These are phyloP conservation scores for Pungitius pungitius DNA, from an alignment of 2,113 vertebrate genomes.

Conservation along the genomic window DNA sequence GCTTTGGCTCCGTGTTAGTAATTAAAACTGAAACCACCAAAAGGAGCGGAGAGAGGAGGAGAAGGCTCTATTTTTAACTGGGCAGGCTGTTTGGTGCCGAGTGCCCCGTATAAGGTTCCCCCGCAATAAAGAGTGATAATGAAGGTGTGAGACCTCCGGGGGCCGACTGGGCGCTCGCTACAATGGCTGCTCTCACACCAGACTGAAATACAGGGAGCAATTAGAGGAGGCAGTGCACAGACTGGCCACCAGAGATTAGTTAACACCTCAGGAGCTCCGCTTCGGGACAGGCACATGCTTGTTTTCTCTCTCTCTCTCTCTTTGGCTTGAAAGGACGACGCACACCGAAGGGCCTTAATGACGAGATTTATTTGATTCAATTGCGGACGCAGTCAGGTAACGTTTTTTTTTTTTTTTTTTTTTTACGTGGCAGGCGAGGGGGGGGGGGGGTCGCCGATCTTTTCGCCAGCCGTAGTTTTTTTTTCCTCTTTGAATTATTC, in stretches of 20 bases:
- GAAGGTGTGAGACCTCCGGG: slow-evolving; percentile 94
- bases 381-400: slow-evolving; percentile 57
- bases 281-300: slow-evolving; percentile 81
- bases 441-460: slow-evolving; percentile 52
- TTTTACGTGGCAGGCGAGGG: too few species aligned
- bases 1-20: slow-evolving; percentile 89
- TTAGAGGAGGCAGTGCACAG: slow-evolving; percentile 88
- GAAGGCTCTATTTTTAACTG: slow-evolving; percentile 94
- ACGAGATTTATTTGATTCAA: slow-evolving; percentile 77
- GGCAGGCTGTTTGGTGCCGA: slow-evolving; percentile 89
- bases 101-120: slow-evolving; percentile 89
- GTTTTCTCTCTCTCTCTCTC: slow-evolving; percentile 72
- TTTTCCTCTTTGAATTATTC: slow-evolving; percentile 54
- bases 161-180: slow-evolving; percentile 87
- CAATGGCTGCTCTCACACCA: slow-evolving; percentile 90
- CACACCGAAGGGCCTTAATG: slow-evolving; percentile 59
- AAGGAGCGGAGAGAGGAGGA: slow-evolving; percentile 83
- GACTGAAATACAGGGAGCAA: slow-evolving; percentile 90
- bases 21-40: slow-evolving; percentile 93
- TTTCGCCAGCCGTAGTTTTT: slow-evolving; percentile 53
- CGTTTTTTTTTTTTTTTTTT: too few species aligned
- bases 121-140: slow-evolving; percentile 98
- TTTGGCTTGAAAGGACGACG: slow-evolving; percentile 64
- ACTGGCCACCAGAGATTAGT: slow-evolving; percentile 88
- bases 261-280: slow-evolving; percentile 87